Conservation (phyloP, 2,888 invertebrate genomes). For the Pristionchus japonicus region DNA sequence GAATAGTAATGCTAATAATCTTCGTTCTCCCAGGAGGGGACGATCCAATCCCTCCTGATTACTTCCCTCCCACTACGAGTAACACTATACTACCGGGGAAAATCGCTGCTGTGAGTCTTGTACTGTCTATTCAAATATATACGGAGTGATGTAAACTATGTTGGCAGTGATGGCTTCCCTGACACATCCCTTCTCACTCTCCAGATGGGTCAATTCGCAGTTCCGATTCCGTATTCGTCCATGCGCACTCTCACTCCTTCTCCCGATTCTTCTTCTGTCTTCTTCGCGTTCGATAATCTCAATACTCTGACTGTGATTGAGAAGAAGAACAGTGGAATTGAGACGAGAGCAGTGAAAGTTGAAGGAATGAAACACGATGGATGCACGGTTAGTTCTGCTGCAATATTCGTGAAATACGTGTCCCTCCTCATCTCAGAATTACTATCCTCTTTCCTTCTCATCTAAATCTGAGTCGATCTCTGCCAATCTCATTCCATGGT, state of each 20-base stretch:
- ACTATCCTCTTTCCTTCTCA: not conserved
- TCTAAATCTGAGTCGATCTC: not conserved
- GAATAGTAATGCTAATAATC: not conserved
- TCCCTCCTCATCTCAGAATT: not conserved
- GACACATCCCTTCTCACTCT: too few relatives aligned
- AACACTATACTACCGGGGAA: not conserved
- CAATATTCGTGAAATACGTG: not conserved
- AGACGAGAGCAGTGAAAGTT: not conserved
- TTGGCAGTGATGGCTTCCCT: too few relatives aligned
- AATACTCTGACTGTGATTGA: slow-evolving; percentile 2
- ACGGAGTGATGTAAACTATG: too few relatives aligned
- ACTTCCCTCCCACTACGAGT: not conserved
- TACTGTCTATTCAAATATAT: not conserved
- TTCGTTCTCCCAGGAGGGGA: not conserved
- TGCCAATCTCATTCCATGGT: slow-evolving; percentile 29
- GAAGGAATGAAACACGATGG: slow-evolving; percentile 25
- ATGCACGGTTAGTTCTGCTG: not conserved
- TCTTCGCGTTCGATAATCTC: slow-evolving; percentile 4
- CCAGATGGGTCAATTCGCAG: slow-evolving; percentile 1
- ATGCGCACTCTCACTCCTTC: slow-evolving; percentile 14
- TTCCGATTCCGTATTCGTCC: not conserved
- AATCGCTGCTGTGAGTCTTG: not conserved
- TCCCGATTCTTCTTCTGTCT: not conserved
- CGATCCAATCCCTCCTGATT: not conserved
- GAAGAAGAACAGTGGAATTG: not conserved